phyloP scores from a whole-genome alignment of 1,140 invertebrate species.

The Aphelinus certus region DNA sequence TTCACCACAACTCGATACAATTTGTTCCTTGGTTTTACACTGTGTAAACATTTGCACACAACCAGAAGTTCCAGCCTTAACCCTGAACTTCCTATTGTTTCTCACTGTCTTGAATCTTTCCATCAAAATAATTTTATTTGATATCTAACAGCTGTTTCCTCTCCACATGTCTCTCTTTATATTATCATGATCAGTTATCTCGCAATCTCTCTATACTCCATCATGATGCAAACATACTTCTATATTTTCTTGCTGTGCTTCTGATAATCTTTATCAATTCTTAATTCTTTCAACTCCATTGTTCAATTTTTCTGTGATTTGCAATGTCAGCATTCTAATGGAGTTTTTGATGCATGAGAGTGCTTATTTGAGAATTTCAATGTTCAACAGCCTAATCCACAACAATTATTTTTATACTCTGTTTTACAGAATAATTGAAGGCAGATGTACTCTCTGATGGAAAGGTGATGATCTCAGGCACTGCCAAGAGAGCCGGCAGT shows the following conservation, averaged over 20 bases:
- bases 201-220: background rate
- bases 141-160: slow-evolving; percentile 17
- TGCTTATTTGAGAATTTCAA: background rate
- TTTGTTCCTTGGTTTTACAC: too few species aligned
- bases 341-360: background rate
- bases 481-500: slow-evolving; percentile 40
- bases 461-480: slow-evolving; percentile 25
- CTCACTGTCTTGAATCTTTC: too few species aligned
- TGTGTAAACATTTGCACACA: too few species aligned
- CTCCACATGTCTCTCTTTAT: background rate
- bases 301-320: background rate
- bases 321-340: too few species aligned
- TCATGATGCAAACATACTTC: too few species aligned
- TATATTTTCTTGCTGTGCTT: background rate
- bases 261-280: background rate
- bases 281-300: background rate
- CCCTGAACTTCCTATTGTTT: too few species aligned
- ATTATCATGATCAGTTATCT: slow-evolving; percentile 6
- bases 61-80: too few species aligned
- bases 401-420: background rate
- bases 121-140: background rate
- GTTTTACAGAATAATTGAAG: too few species aligned
- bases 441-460: slow-evolving; percentile 14
- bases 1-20: too few species aligned
- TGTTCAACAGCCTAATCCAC: background rate